These are phyloP conservation scores for Heliocidaris erythrogramma DNA, from an alignment of 35 echinoderm and acorn worm species.

Conservation along the genomic window DNA sequence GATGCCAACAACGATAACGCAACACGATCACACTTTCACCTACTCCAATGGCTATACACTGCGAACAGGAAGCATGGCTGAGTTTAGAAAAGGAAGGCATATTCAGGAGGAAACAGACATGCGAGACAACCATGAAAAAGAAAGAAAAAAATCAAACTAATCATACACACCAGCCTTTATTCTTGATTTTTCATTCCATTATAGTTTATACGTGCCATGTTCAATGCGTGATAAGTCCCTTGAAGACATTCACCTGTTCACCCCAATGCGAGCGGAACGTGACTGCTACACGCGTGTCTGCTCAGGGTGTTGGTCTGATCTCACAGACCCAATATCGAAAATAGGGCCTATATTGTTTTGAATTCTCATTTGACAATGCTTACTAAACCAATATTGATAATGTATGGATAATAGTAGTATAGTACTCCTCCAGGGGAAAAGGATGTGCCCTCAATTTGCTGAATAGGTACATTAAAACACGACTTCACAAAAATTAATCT, in stretches of 20 bases:
- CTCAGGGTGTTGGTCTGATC: background rate
- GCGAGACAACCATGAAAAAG: background rate
- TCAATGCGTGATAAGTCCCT: background rate
- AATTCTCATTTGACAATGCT: too few relatives aligned
- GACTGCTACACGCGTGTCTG: slow-evolving; percentile 6
- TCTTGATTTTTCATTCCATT: background rate
- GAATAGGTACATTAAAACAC: too few relatives aligned
- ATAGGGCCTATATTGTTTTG: background rate
- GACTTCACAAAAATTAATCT: too few relatives aligned
- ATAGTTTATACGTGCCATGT: background rate
- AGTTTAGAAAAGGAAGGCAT: background rate
- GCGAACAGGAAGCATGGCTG: background rate
- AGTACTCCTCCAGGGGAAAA: too few relatives aligned
- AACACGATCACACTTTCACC: too few relatives aligned
- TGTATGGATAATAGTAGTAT: too few relatives aligned
- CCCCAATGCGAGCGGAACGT: background rate
- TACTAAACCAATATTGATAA: too few relatives aligned
- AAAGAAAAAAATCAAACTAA: too few relatives aligned
- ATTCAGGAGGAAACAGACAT: background rate
- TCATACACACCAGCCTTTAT: too few relatives aligned
- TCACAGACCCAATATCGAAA: background rate
- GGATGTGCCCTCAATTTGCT: too few relatives aligned
- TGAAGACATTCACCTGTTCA: background rate
- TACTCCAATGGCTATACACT: background rate
- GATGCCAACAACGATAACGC: too few relatives aligned